These are phyloP conservation scores for Tragulus kanchil DNA, from an alignment of 2,113 vertebrate species.

Conservation along the genomic window DNA sequence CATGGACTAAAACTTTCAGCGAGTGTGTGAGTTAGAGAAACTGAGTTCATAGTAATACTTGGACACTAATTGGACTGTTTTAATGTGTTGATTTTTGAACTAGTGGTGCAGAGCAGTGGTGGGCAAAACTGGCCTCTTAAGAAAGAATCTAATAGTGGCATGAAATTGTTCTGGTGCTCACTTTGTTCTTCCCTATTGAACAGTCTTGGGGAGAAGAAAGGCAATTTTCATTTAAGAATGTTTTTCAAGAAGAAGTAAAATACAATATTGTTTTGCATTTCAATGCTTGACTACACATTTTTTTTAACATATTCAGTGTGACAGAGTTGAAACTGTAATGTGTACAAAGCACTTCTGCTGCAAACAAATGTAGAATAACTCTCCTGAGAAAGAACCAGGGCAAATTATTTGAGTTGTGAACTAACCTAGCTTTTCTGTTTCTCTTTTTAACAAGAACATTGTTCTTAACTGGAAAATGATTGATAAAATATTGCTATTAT, in stretches of 20 bases:
- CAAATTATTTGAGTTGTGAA: neutral
- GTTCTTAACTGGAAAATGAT: neutral
- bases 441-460: neutral
- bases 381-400: neutral
- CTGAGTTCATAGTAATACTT: neutral
- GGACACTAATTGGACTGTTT: neutral
- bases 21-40: neutral
- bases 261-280: neutral
- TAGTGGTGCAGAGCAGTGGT: neutral
- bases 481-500: neutral
- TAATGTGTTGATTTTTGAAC: fast-evolving
- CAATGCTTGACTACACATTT: neutral
- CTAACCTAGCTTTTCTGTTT: neutral
- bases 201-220: neutral
- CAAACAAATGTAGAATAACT: neutral
- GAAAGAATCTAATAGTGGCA: neutral
- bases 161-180: neutral
- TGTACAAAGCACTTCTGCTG: neutral
- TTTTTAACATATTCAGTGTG: neutral
- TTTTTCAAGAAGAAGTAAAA: neutral
- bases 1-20: neutral
- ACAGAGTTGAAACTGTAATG: neutral
- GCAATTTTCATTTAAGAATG: neutral
- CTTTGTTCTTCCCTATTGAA: neutral
- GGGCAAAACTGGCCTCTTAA: neutral